Conservation (phyloP, 2,797 vertebrate genomes). For the Sebastes iracundus region DNA sequence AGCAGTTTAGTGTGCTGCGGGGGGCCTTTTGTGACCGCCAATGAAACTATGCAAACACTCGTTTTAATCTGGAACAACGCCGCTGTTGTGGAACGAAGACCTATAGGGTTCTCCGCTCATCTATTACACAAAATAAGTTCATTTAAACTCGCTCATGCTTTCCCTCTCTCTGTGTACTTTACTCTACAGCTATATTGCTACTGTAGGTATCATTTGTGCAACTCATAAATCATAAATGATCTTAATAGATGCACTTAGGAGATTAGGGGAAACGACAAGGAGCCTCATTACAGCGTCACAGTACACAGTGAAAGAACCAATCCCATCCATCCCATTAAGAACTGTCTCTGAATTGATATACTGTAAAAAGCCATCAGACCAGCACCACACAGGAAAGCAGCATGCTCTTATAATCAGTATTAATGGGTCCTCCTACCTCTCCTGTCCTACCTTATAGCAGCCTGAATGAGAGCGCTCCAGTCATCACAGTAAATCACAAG, state of each 20-base stretch:
- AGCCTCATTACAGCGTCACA: constrained; percentile 18
- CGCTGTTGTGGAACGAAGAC: constrained; percentile 33
- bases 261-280: constrained; percentile 40
- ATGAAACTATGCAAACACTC: constrained; percentile 79
- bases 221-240: constrained; percentile 62
- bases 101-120: constrained; percentile 7
- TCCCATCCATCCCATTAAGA: constrained; percentile 53
- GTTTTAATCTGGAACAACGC: constrained; percentile 67
- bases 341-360: constrained; percentile 49
- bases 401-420: constrained; percentile 62
- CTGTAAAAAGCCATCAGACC: constrained; percentile 25
- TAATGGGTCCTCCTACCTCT: constrained; percentile 49
- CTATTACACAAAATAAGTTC: constrained; percentile 31
- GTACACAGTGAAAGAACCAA: constrained; percentile 17
- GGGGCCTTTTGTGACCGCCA: constrained; percentile 79
- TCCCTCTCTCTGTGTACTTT: neutral
- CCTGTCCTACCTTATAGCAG: constrained; percentile 26
- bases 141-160: neutral
- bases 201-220: neutral
- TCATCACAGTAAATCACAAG: constrained; percentile 68
- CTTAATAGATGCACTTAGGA: constrained; percentile 68
- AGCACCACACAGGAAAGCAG: constrained; percentile 22
- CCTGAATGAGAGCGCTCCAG: constrained; percentile 45
- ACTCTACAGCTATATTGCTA: neutral
- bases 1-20: constrained; percentile 77